Conservation (phyloP, 2,113 vertebrate genomes). For the Cisticola juncidis region DNA sequence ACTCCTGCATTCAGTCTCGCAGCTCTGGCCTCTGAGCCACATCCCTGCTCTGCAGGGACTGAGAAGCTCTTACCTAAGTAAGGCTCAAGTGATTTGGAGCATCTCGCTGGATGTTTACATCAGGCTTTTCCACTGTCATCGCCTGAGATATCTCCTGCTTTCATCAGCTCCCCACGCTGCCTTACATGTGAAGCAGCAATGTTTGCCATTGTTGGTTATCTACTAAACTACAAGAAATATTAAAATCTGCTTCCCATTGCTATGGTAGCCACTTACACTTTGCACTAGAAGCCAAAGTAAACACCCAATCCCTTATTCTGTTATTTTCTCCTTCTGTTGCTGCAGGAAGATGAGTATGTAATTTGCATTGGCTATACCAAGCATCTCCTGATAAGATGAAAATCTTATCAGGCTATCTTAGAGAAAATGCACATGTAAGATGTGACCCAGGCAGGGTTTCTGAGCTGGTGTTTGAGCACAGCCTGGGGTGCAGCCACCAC, state of each 20-base stretch:
- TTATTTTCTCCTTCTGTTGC: background rate
- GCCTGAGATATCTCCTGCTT: background rate
- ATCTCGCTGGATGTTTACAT: background rate
- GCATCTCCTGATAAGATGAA: background rate
- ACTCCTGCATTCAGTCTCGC: background rate
- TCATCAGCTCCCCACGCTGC: background rate
- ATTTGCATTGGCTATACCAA: background rate
- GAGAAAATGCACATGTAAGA: background rate
- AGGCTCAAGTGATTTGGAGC: background rate
- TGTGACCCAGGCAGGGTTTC: background rate
- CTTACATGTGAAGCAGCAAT: background rate
- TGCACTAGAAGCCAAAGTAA: background rate
- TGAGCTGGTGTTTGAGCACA: background rate
- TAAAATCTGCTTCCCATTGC: background rate
- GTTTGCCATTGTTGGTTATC: background rate
- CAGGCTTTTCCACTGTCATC: background rate
- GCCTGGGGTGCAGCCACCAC: accelerated
- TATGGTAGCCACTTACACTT: constrained; percentile 22
- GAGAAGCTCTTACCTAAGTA: background rate
- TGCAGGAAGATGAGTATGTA: background rate
- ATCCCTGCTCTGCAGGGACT: background rate
- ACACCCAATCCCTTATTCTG: background rate
- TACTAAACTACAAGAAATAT: background rate
- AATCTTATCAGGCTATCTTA: background rate
- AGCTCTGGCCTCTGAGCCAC: background rate